Percentiles rank a stretch among this genome's conserved stretches.
Conservation (phyloP, 2,797 vertebrate species). For the Schizothorax lantsangensis region DNA sequence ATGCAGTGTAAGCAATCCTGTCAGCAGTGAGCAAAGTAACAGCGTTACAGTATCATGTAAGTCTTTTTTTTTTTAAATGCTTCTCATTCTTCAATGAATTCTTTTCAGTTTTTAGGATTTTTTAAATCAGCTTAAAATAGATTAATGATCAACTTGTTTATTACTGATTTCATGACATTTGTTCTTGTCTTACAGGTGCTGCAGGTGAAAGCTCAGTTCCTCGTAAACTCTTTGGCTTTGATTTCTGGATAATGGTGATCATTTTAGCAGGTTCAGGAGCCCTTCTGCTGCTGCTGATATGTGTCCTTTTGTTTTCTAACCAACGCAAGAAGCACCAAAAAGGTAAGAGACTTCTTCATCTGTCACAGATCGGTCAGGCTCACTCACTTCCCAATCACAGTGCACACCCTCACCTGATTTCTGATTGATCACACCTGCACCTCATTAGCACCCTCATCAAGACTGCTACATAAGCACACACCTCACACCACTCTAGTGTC, state of each 20-base stretch:
- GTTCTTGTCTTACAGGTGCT: not conserved
- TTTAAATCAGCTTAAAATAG: not conserved
- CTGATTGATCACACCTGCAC: no score
- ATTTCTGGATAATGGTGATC: constrained; percentile 56
- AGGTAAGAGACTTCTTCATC: not conserved
- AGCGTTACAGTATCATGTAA: not conserved
- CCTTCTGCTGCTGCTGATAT: constrained; percentile 39
- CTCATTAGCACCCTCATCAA: no score
- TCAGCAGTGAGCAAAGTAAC: not conserved
- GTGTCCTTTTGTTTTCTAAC: constrained; percentile 24
- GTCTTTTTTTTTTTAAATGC: not conserved
- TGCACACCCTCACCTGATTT: no score
- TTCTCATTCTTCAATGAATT: not conserved
- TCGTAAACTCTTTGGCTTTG: constrained; percentile 21
- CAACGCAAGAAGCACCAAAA: not conserved
- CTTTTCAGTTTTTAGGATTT: not conserved
- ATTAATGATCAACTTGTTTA: not conserved
- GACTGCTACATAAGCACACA: no score
- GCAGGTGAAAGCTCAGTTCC: fast-evolving
- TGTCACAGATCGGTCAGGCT: no score
- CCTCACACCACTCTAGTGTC: no score
- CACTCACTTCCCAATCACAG: no score
- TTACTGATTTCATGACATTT: not conserved
- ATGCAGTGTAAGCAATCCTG: not conserved
- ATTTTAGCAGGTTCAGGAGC: constrained; percentile 64